These are phyloP conservation scores for Scyliorhinus canicula DNA, from an alignment of 2,797 vertebrate species.

Conservation along the genomic window DNA sequence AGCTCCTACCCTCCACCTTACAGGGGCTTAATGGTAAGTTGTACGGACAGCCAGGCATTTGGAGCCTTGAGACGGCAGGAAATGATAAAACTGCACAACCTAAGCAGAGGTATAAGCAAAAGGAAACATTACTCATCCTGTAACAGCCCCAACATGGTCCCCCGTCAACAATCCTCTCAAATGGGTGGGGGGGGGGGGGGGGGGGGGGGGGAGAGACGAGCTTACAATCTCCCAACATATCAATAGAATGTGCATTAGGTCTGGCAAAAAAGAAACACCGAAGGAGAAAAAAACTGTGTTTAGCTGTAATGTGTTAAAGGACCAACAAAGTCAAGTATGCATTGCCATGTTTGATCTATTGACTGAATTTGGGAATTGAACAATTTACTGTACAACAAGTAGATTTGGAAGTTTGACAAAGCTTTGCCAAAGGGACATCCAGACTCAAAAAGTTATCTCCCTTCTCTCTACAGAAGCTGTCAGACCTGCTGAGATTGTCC, in stretches of 20 bases:
- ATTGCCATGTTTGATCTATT: neutral
- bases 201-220: too few relatives aligned
- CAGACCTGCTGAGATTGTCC: too few relatives aligned
- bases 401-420: too few relatives aligned
- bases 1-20: slow-evolving; percentile 66
- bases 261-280: neutral
- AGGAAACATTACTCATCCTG: too few relatives aligned
- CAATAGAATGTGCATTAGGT: neutral
- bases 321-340: neutral
- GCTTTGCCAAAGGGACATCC: too few relatives aligned
- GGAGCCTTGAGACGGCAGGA: neutral
- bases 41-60: neutral
- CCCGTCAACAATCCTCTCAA: neutral
- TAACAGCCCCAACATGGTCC: neutral
- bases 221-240: neutral
- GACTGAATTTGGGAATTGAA: neutral
- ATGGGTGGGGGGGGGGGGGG: too few relatives aligned
- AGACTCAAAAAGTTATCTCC: too few relatives aligned
- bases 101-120: neutral
- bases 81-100: neutral
- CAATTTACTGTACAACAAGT: neutral
- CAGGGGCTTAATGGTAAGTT: slow-evolving; percentile 72
- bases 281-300: neutral
- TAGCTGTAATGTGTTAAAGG: neutral
- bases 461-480: too few relatives aligned